Evolutionary conservation across 2,888 invertebrate genomes (phyloP), one percentile per base, ranked within the genome.

Genomic region (Spodoptera picta): DNA sequence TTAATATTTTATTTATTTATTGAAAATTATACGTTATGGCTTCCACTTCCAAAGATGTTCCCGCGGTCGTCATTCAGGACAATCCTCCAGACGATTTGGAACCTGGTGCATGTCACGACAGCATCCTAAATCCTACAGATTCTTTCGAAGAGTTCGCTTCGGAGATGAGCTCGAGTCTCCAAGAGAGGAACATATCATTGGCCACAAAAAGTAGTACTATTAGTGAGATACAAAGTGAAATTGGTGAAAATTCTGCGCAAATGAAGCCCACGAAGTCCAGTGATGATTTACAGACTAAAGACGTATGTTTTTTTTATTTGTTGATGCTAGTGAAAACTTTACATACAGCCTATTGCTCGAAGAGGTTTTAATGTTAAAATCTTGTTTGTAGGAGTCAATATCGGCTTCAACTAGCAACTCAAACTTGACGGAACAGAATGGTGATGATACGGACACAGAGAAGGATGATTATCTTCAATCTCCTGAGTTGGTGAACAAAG

Each of bases 401-500:
- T 83, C 91, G 64, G 84, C 87, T n/a, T 94, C 94, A 57, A 80
- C 88, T 0, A 94, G 94, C 63, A 86, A 80, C 64, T 86, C 92
- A 53, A 93, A 94, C 63, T 76, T 94, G 41, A 63, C 65, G 0
- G 92, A 93, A 54, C 80, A 91, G 57, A 92, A 91, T 77, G 91
- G 88, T 43, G 90, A 90, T 49, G 88, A 90, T 0, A 51, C 60
- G 0, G 88, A 88, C 48, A 84, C 81, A 75, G 91, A 88, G 0
- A 95, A 95, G 66, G 95, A 96, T 74, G 97, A 97, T 81, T 97
- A 96, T 75, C 87, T 97, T 59, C 96, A 95, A 79, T 96, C 96
- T 78, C 96, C 96, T 46, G 96, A 97, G 64, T 97, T 99, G 96
- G 95, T 97, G 24, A 95, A 96, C 46, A 97, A 98, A 82, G 97